phyloP scores from a whole-genome alignment of 1,140 invertebrate genomes.

The Sweltsa coloradensis region DNA sequence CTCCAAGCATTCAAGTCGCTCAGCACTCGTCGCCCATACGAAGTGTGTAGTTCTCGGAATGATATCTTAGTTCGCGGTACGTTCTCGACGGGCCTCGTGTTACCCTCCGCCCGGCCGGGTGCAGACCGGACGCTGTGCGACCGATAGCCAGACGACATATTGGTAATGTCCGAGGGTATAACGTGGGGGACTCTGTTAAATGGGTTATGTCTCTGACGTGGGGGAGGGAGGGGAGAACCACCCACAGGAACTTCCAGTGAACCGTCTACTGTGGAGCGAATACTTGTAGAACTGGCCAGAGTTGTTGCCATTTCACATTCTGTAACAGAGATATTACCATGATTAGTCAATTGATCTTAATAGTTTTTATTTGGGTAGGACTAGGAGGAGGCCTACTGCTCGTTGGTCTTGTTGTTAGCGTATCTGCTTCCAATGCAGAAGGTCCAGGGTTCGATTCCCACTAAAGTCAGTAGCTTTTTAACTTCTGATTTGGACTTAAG shows the following conservation, averaged over 20 bases:
- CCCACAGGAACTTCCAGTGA: conserved; percentile 3
- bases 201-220: conserved; percentile 51
- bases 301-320: conserved; percentile 1
- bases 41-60: conserved; percentile 56
- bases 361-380: too few species aligned
- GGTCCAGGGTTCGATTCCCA: too few species aligned
- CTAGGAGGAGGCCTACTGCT: too few species aligned
- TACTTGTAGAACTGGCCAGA: too few species aligned
- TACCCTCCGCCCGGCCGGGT: conserved; percentile 34
- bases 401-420: too few species aligned
- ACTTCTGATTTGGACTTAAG: too few species aligned
- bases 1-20: conserved; percentile 54
- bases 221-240: conserved; percentile 45
- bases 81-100: conserved; percentile 21
- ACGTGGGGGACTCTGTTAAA: conserved; percentile 37
- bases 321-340: not conserved
- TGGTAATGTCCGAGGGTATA: conserved; percentile 24
- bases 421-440: too few species aligned
- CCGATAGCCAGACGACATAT: conserved; percentile 34
- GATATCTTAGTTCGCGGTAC: conserved; percentile 38
- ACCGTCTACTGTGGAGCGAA: too few species aligned
- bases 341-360: too few species aligned
- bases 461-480: too few species aligned
- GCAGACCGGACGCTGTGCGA: conserved; percentile 41
- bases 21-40: conserved; percentile 51